Evolutionary conservation across 2,888 invertebrate species (phyloP).

Genomic region (Xanthia togata): DNA sequence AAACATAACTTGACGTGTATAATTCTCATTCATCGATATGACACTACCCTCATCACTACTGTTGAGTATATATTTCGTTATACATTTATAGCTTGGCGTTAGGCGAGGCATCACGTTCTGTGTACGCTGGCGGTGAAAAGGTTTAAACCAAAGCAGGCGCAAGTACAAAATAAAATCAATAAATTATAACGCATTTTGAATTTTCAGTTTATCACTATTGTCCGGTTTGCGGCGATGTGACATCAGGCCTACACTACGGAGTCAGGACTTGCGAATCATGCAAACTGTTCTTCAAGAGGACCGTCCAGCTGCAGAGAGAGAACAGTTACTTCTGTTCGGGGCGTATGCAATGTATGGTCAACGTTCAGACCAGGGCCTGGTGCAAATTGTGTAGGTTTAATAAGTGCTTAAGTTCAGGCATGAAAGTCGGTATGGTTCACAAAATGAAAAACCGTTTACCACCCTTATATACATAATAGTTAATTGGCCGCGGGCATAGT

Average conservation of each 20-base stretch:
- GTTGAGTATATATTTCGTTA: too few relatives aligned
- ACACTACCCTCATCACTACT: too few relatives aligned
- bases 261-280: conserved; percentile 79
- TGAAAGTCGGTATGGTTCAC: conserved; percentile 71
- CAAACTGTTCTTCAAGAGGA: conserved; percentile 80
- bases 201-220: conserved; percentile 62
- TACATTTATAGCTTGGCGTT: too few relatives aligned
- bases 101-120: too few relatives aligned
- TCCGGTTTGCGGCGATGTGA: conserved; percentile 75
- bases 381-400: conserved; percentile 71
- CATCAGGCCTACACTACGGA: conserved; percentile 77
- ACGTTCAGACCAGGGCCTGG: conserved; percentile 69
- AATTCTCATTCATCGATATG: too few relatives aligned
- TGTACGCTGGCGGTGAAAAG: too few relatives aligned
- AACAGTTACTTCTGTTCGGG: conserved; percentile 70
- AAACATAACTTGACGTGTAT: too few relatives aligned
- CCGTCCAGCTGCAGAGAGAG: conserved; percentile 71
- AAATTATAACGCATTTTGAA: conserved; percentile 18
- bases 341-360: conserved; percentile 67
- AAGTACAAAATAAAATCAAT: background rate
- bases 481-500: background rate
- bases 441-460: conserved; percentile 28
- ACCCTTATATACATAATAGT: conserved; percentile 7
- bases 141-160: too few relatives aligned
- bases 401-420: conserved; percentile 75